Base-by-base conservation (phyloP, 1,140 invertebrate genomes). In the Bombus fervidus region DNA sequence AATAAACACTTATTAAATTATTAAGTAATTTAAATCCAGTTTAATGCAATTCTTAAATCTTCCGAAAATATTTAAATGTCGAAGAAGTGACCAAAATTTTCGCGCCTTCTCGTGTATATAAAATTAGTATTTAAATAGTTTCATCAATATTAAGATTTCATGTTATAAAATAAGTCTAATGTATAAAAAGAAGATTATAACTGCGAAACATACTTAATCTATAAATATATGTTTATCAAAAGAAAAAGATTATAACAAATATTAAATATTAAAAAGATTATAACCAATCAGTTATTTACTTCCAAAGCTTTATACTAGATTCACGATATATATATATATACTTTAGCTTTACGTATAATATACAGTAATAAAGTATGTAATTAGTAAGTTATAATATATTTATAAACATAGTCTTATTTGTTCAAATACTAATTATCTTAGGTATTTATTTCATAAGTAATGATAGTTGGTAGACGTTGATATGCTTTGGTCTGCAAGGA, bases 401-500 rank as follows among this genome's bases (percentile, higher is more conserved):
- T 53, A 18, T 22, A 1, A 53, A 53, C 18, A 18, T 47, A 18
- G 47, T 6, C 47, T 47, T 47, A 47, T 53, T 18, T 18, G 47
- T 53, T 53, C 47, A 22, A 53, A 53, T 53, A 15, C 18, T 53
- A 53, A 53, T 18, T 53, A 53, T 53, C 15, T 53, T 53, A 53
- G 47, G 18, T 53, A 53, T 53, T 53, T 53, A 53, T 53, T 18
- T 22, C 47, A 22, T 53, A 53, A 53, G 18, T 53, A 53, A 53
- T 53, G 6, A 53, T 53, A 53, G 18, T 53, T 53, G 18, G 47
- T 53, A 53, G 6, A 22, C 0, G 18, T 6, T 53, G 5, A 18
- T 34, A 64, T 34, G 77, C 81, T 83, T 83, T 83, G 73, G 1
- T 10, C 73, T 31, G 1, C 8, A 15, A n/a, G 47, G 5, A 53